Percentiles rank a stretch among this genome's conserved stretches.
Evolutionary conservation across 1,140 invertebrate species (phyloP).

Genomic region (Drosophila chauvacae): DNA sequence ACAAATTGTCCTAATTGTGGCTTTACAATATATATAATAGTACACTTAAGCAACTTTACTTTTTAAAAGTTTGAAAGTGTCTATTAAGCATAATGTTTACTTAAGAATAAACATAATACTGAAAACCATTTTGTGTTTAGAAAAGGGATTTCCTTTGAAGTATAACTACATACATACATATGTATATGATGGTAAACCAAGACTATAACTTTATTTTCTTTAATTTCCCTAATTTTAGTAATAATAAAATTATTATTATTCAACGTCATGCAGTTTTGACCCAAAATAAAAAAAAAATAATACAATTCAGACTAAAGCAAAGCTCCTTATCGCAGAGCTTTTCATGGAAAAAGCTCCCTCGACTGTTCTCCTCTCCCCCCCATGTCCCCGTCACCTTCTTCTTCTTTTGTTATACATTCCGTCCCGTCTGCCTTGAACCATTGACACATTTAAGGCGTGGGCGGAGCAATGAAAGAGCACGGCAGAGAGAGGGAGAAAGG

Average conservation of each 20-base stretch:
- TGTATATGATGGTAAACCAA: background rate
- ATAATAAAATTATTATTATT: background rate
- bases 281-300: too few relatives aligned
- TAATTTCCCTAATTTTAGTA: background rate
- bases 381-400: background rate
- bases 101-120: too few relatives aligned
- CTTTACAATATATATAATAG: too few relatives aligned
- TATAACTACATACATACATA: too few relatives aligned
- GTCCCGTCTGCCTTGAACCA: constrained; percentile 68
- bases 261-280: constrained; percentile 24
- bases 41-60: too few relatives aligned
- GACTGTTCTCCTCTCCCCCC: background rate
- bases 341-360: constrained; percentile 20
- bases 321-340: constrained; percentile 25
- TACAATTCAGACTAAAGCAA: constrained; percentile 22
- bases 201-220: background rate
- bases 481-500: constrained; percentile 13
- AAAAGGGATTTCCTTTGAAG: background rate
- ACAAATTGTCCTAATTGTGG: too few relatives aligned
- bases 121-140: background rate
- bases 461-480: constrained; percentile 15
- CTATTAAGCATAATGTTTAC: too few relatives aligned
- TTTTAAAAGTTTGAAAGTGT: too few relatives aligned
- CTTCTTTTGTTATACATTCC: constrained; percentile 31
- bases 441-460: constrained; percentile 71